Evolutionary conservation across 1,140 invertebrate genomes (phyloP), one percentile per base, ranked within the genome.

Genomic region (Caerostris extrusa): DNA sequence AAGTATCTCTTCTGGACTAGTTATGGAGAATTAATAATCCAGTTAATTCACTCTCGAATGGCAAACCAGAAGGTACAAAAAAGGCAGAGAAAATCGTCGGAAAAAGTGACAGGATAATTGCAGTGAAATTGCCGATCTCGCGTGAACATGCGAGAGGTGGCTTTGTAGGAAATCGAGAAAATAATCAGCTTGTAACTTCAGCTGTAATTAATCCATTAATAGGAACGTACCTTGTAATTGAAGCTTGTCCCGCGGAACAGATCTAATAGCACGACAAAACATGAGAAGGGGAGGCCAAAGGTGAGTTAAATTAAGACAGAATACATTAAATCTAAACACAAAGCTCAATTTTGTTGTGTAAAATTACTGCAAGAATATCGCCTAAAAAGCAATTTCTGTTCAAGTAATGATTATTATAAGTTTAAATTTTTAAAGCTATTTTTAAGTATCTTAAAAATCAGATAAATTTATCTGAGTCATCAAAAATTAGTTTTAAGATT

Each of bases 191-290:
- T 77, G 71, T 14, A 77, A 77, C 71, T 34, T 77, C 71, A 77
- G 71, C 71, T 77, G 34, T 77, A 77, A 77, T 77, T 77, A 77
- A 53, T 77, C 71, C 50, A 77, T 77, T 77, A 77, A 77, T 77
- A 77, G 71, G 71, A 77, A 77, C 71, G 12, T 77, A 7, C 14
- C 3, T 8, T 5, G 34, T 77, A 77, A 77, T 77, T 53, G 71
- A 14, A 77, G 71, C 71, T 10, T 50, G 10, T 4, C 3, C 34
- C 5, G 8, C 10, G 34, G 19, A 77, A 77, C 34, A 77, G 71
- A 12, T 14, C 34, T 50, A 77, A 77, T 50, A 12, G 71, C 71
- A 77, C 10, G 71, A 77, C 34, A 71, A 71, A 61, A 71, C 69
- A 71, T 71, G 69, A 71, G 19, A 77, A 50, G 71, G 12, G 10